phyloP scores from a whole-genome alignment of 2,113 vertebrate species.

The Agapornis roseicollis region DNA sequence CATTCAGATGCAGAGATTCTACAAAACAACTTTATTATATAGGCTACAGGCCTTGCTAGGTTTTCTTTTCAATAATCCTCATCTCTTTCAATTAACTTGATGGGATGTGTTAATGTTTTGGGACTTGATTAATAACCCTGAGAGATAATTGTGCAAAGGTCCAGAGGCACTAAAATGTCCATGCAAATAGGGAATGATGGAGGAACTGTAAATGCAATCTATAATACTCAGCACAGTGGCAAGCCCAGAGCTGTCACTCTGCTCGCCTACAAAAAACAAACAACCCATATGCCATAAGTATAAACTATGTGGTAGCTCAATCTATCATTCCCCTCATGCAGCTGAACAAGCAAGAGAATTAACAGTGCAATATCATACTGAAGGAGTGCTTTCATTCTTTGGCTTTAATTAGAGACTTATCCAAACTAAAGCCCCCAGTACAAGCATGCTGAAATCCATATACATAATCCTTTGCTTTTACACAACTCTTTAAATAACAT shows the following conservation, averaged over 20 bases:
- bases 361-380: slow-evolving; percentile 4
- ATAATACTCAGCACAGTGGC: slow-evolving; percentile 43
- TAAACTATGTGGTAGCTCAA: slow-evolving; percentile 49
- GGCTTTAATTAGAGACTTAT: slow-evolving; percentile 36
- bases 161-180: slow-evolving; percentile 64
- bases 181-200: slow-evolving; percentile 67
- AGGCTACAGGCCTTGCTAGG: slow-evolving; percentile 5
- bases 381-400: slow-evolving; percentile 1
- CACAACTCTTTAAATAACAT: neutral
- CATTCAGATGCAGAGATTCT: neutral
- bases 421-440: neutral
- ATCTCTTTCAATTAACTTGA: slow-evolving; percentile 66
- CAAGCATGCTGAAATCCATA: neutral
- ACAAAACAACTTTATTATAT: slow-evolving; percentile 5
- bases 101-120: slow-evolving; percentile 51
- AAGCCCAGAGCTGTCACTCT: slow-evolving; percentile 67
- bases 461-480: neutral
- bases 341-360: slow-evolving; percentile 5
- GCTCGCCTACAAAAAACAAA: slow-evolving; percentile 70
- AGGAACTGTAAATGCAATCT: slow-evolving; percentile 62
- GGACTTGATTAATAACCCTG: slow-evolving; percentile 57
- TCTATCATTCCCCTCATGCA: slow-evolving; percentile 39
- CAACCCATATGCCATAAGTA: slow-evolving; percentile 61
- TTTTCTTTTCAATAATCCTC: slow-evolving; percentile 49
- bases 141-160: slow-evolving; percentile 58